These are phyloP conservation scores for Caenorhabditis auriculariae DNA, from an alignment of 2,888 invertebrate species.

Conservation along the genomic window DNA sequence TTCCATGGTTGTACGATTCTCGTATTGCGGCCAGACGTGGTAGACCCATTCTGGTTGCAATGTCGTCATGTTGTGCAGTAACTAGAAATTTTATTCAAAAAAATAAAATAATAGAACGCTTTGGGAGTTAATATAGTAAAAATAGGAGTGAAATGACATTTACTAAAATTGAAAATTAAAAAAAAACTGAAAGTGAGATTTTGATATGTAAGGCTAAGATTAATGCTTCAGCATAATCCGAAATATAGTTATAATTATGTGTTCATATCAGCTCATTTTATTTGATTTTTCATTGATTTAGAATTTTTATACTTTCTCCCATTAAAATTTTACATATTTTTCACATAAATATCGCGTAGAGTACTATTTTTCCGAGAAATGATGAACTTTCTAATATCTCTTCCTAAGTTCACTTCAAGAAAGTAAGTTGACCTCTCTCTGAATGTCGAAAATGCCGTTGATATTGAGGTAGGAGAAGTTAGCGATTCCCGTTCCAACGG, in stretches of 20 bases:
- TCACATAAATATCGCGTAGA: no score
- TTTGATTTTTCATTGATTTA: no score
- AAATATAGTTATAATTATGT: no score
- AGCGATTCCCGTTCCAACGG: slow-evolving; percentile 27
- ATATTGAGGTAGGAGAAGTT: slow-evolving; percentile 27
- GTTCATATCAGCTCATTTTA: no score
- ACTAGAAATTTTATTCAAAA: slow-evolving; percentile 23
- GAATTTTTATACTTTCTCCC: no score
- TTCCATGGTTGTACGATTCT: slow-evolving; percentile 30
- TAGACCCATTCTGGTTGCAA: slow-evolving; percentile 48
- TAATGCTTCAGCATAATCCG: no score
- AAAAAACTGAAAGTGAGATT: no score
- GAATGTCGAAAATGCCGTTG: slow-evolving; percentile 40
- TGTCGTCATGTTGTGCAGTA: slow-evolving; percentile 27
- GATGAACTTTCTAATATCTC: background rate
- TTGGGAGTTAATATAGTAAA: no score
- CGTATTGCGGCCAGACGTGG: slow-evolving; percentile 43
- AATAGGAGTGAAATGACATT: no score
- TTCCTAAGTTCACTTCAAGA: background rate
- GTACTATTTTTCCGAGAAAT: background rate
- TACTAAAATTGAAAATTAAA: no score
- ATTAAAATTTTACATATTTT: no score
- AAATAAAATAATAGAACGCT: slow-evolving; percentile 3
- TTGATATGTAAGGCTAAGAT: no score
- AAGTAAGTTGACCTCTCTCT: slow-evolving; percentile 31